These are phyloP conservation scores for Esox niger DNA, from an alignment of 2,113 vertebrate species.

Conservation along the genomic window DNA sequence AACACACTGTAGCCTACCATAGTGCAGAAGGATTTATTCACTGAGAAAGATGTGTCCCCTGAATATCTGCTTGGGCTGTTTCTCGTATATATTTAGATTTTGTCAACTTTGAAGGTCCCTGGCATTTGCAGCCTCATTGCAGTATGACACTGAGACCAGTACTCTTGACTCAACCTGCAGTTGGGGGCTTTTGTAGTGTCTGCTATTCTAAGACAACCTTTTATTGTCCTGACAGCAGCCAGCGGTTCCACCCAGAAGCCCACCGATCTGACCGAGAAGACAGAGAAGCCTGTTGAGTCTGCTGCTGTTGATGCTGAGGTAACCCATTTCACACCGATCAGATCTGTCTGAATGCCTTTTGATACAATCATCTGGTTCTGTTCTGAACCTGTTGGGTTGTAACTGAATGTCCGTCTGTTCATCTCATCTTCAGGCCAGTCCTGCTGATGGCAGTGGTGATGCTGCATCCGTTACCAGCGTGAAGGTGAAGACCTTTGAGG, in stretches of 20 bases:
- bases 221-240: constrained; percentile 28
- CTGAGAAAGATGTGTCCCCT: too few species aligned
- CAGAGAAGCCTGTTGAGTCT: constrained; percentile 14
- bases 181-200: not conserved
- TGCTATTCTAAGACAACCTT: not conserved
- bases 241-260: constrained; percentile 31
- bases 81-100: too few species aligned
- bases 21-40: too few species aligned
- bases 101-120: too few species aligned
- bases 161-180: not conserved
- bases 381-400: not conserved
- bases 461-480: constrained; percentile 43
- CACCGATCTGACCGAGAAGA: constrained; percentile 22
- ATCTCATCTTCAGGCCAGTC: constrained; percentile 20
- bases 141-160: too few species aligned
- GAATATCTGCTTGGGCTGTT: too few species aligned
- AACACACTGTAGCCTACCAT: too few species aligned
- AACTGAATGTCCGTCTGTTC: constrained; percentile 5
- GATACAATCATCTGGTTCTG: not conserved
- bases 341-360: not conserved
- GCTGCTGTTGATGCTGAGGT: constrained; percentile 42
- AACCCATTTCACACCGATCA: not conserved
- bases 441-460: constrained; percentile 23
- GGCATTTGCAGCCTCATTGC: too few species aligned
- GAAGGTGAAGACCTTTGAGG: constrained; percentile 85